Conservation (phyloP, 2,888 invertebrate species). For the Aphodius granarius region DNA sequence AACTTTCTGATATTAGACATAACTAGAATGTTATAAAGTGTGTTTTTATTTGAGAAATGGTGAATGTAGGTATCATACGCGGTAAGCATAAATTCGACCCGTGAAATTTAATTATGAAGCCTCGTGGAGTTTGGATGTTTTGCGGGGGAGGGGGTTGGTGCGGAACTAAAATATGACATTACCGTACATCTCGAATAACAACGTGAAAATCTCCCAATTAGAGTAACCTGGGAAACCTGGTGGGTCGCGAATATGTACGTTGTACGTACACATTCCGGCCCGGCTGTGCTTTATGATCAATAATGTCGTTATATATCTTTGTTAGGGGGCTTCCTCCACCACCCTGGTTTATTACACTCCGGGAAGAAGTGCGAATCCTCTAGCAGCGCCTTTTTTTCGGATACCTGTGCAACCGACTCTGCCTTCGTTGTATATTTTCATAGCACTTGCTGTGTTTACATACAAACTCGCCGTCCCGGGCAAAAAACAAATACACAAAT, state of each 20-base stretch:
- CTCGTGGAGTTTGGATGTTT: not conserved
- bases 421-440: constrained; percentile 34
- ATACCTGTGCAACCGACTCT: constrained; percentile 28
- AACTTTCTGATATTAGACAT: too few relatives aligned
- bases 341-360: not conserved
- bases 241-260: constrained; percentile 7
- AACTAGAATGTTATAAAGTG: too few relatives aligned
- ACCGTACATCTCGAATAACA: constrained; percentile 47
- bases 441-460: constrained; percentile 37
- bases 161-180: constrained; percentile 41
- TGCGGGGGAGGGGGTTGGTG: not conserved
- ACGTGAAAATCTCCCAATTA: constrained; percentile 49
- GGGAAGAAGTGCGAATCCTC: constrained; percentile 17
- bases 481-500: constrained; percentile 34
- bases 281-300: constrained; percentile 11
- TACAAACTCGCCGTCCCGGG: constrained; percentile 30
- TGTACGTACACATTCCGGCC: constrained; percentile 10
- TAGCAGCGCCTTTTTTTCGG: constrained; percentile 23
- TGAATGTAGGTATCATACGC: not conserved
- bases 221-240: constrained; percentile 47
- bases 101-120: not conserved
- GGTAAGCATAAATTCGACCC: not conserved
- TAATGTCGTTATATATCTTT: constrained; percentile 14
- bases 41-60: not conserved
- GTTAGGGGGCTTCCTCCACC: not conserved